Base-by-base conservation (phyloP, 2,888 invertebrate species). In the Rugalucina vietnamica region DNA sequence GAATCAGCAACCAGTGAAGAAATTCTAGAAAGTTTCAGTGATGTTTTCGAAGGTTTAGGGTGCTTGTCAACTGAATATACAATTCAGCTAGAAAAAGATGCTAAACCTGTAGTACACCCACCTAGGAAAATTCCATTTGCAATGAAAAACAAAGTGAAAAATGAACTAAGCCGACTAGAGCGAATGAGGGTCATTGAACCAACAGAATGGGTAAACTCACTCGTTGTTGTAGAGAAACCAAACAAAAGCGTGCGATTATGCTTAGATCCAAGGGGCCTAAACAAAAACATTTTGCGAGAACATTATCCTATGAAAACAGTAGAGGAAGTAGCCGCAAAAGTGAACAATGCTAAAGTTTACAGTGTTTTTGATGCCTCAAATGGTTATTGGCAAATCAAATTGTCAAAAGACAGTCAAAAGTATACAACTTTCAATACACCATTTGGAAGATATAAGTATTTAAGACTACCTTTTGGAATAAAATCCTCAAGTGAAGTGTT, bases 251-350 rank as follows among this genome's bases (percentile, higher is more conserved):
- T 82, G 14, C 65, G 85, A 32, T 81, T 85, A 21, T 84, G 84
- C 77, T 54, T 90, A 29, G 90, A 89, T 76, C 90, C 90, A 12
- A 87, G 76, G 71, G 87, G 88, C 60, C 57, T 90, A 14, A 91
- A 91, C 65, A 74, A 70, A 69, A 80, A 82, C 3, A 79, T 88
- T 3, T 29, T 57, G 39, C 8, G 87, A 21, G 73, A 79, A 50
- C 87, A 89, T 37, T 84, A 79, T 43, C 85, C 86, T 21, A 78
- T 87, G 79, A 85, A 76, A 75, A 82, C 88, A 3, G 27, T 87
- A 1, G 84, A 87, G 60, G 88, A 88, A 60, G 82, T 88, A 14
- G 70, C 81, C 5, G 39, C 82, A 0, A 49, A 85, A 21, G 65
- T 89, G 76, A 34, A 77, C n/a, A 65, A 71, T 39, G 87, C 87